Base-by-base conservation (phyloP, 2,797 vertebrate genomes). In the Acridotheres tristis region DNA sequence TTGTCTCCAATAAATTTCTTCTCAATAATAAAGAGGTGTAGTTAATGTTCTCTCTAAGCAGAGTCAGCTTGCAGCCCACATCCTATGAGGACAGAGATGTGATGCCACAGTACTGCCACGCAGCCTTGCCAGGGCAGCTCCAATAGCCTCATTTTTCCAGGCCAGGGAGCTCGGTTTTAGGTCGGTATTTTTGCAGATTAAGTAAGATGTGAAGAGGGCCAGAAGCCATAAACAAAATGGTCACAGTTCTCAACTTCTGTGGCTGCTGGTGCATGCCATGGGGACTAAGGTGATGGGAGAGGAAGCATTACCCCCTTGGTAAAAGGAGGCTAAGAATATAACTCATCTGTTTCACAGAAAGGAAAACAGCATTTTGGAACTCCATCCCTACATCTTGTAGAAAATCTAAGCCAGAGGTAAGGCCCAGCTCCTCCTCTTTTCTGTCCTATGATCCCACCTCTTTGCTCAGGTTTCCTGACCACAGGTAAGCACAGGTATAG, bases 11-110 rank as follows among this genome's bases (percentile, higher is more conserved):
- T 97, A 97, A 97, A 98, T 97, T 97, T 97, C 94, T 96, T 95
- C 93, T 95, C 94, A 97, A 95, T 97, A 97, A 97, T 98, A 97
- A 97, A 97, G 97, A 97, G 97, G 96, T 96, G 97, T 98, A 97
- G 95, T 98, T 98, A 98, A 97, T 97, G 97, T 96, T 97, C 96
- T 97, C 90, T 97, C 92, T 95, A 80, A 97, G 85, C 75, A 7
- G 90, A 97, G 94, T 74, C 93, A 90, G 96, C 83, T 96, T 84
- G 74, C 88, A 95, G 93, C 89, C 93, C 86, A 84, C 69, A 78
- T 93, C 55, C 83, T 87, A 30, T 51, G n/a, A 94, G 86, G 90
- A 84, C 90, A 95, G 89, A 88, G 79, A 91, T 85, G 77, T 62
- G 77, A 81, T 94, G 81, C 93, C 85, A 88, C 38, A 61, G 51